These are phyloP conservation scores for Ctenopoma kingsleyae DNA, from an alignment of 2,797 vertebrate genomes.

Conservation along the genomic window DNA sequence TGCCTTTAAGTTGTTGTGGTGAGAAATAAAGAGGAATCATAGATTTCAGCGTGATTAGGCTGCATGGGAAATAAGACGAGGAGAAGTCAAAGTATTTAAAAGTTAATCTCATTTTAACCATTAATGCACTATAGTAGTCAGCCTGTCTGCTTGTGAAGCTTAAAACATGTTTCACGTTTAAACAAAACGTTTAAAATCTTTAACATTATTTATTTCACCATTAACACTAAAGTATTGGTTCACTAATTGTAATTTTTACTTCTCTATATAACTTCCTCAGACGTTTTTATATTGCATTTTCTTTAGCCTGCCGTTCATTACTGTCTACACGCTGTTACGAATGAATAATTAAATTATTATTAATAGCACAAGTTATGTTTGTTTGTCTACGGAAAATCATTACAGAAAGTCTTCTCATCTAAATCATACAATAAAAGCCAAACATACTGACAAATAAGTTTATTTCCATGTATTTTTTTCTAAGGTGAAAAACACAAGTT, in stretches of 20 bases:
- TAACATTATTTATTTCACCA: background rate
- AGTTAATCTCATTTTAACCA: background rate
- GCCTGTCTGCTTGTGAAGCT: background rate
- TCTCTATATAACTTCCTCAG: too few relatives aligned
- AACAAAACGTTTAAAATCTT: background rate
- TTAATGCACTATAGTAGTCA: background rate
- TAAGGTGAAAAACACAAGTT: slow-evolving; percentile 6
- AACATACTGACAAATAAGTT: too few relatives aligned
- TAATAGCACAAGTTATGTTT: too few relatives aligned
- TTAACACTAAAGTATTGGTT: background rate
- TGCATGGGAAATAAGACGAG: slow-evolving; percentile 44
- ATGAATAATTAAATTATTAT: too few relatives aligned
- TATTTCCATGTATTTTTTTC: background rate
- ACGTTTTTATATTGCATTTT: background rate
- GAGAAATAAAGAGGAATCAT: background rate
- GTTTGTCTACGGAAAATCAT: too few relatives aligned
- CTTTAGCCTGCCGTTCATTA: background rate
- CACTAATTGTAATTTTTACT: background rate
- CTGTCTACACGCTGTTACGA: too few relatives aligned
- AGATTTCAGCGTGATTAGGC: slow-evolving; percentile 23
- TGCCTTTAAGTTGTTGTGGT: slow-evolving; percentile 39
- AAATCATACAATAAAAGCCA: too few relatives aligned
- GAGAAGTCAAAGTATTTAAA: background rate
- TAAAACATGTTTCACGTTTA: background rate
- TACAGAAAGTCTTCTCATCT: too few relatives aligned